A percentile compares a stretch with the other conserved stretches of the same genome.
Conservation (phyloP, 2,797 vertebrate species). For the Remorina albescens region DNA sequence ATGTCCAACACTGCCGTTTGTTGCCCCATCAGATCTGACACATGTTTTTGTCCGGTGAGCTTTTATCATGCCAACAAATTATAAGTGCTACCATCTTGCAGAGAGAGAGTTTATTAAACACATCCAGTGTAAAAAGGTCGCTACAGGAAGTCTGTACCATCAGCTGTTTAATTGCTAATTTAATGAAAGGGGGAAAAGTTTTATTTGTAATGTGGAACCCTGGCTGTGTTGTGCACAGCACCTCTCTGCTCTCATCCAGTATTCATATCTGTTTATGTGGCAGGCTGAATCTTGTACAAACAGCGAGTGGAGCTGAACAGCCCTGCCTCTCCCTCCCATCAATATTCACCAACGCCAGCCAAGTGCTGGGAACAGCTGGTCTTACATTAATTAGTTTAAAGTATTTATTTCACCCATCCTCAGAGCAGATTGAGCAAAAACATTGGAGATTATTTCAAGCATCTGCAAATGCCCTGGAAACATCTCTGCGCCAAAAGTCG, state of each 20-base stretch:
- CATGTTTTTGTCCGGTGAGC: constrained; percentile 67
- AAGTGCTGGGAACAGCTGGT: constrained; percentile 99
- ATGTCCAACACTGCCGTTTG: constrained; percentile 76
- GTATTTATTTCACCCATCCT: constrained; percentile 99
- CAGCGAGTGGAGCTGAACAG: constrained; percentile 91
- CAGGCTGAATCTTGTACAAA: constrained; percentile 98
- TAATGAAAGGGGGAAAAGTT: constrained; percentile 59
- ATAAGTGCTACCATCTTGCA: constrained; percentile 57
- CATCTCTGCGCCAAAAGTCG: constrained; percentile 93
- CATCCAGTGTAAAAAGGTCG: constrained; percentile 46
- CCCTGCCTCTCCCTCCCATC: constrained; percentile 87
- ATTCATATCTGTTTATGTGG: constrained; percentile 97
- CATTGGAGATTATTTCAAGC: constrained; percentile 99
- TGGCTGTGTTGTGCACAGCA: constrained; percentile 69
- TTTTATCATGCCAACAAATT: constrained; percentile 63
- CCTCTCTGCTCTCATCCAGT: constrained; percentile 91
- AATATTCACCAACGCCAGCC: constrained; percentile 99
- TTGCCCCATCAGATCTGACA: constrained; percentile 73
- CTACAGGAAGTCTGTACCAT: constrained; percentile 51
- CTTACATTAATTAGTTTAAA: constrained; percentile 99
- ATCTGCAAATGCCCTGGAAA: constrained; percentile 99
- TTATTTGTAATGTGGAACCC: constrained; percentile 72
- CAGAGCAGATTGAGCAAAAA: constrained; percentile 99
- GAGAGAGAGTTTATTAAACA: constrained; percentile 55
- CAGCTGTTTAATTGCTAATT: constrained; percentile 70